Evolutionary conservation across 2,113 vertebrate species (phyloP).

Genomic region (Glaucidium brasilianum): DNA sequence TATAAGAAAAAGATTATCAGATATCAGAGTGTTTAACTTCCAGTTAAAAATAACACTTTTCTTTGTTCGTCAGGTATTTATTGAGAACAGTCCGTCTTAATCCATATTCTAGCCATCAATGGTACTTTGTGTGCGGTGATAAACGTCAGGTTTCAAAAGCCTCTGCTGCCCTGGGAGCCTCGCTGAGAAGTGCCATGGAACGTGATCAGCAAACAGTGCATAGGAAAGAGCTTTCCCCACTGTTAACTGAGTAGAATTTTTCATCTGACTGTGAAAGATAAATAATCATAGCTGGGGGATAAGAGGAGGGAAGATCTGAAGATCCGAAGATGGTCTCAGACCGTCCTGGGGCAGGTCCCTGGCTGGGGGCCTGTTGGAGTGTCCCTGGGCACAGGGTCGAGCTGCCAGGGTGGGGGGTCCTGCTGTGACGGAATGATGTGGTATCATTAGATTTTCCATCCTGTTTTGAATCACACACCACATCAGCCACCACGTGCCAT

Average conservation of each 20-base stretch:
- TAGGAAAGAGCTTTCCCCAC: not conserved
- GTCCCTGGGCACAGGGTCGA: not conserved
- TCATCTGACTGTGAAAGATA: not conserved
- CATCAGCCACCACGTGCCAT: not conserved
- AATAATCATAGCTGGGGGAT: not conserved
- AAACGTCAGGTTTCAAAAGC: not conserved
- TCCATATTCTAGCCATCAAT: not conserved
- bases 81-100: not conserved
- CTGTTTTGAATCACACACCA: not conserved
- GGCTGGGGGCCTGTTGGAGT: not conserved
- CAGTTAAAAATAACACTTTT: not conserved
- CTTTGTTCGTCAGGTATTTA: not conserved
- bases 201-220: not conserved
- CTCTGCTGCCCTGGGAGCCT: not conserved
- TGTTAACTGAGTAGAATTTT: not conserved
- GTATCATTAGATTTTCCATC: not conserved
- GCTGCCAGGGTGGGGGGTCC: too few species aligned
- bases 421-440: rapidly evolving
- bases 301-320: not conserved
- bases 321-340: not conserved
- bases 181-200: not conserved
- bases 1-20: not conserved
- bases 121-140: not conserved
- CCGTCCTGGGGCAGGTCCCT: not conserved
- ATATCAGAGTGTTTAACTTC: not conserved